Conservation (phyloP, 2,888 invertebrate species). For the Agrenia bidenticulata region DNA sequence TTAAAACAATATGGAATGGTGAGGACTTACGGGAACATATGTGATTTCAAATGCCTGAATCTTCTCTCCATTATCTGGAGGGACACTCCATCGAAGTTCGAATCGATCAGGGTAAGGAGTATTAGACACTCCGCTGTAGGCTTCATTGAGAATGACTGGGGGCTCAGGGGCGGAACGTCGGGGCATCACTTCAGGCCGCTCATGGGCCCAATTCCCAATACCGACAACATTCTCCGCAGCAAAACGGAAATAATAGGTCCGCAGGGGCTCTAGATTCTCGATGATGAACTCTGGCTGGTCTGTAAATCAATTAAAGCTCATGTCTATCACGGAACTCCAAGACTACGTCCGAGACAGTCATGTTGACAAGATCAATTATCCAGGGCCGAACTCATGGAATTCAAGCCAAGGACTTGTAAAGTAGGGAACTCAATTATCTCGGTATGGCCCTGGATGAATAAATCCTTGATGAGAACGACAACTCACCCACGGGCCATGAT, state of each 20-base stretch:
- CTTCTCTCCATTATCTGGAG: slow-evolving; percentile 84
- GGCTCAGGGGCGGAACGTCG: slow-evolving; percentile 74
- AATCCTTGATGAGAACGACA: too few species aligned
- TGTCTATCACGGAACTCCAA: too few species aligned
- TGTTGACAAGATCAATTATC: background rate
- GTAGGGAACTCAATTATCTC: too few species aligned
- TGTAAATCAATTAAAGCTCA: too few species aligned
- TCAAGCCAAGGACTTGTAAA: too few species aligned
- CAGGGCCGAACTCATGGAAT: too few species aligned
- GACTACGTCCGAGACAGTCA: slow-evolving; percentile 1
- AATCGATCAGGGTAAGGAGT: slow-evolving; percentile 75
- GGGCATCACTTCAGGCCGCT: slow-evolving; percentile 70
- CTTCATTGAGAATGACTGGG: slow-evolving; percentile 64
- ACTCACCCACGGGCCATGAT: slow-evolving; percentile 72
- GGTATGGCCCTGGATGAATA: background rate
- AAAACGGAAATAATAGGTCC: slow-evolving; percentile 77
- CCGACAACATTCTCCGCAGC: slow-evolving; percentile 83
- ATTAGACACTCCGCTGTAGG: slow-evolving; percentile 58
- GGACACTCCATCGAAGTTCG: slow-evolving; percentile 80
- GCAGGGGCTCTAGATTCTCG: slow-evolving; percentile 75
- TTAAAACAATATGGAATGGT: too few species aligned
- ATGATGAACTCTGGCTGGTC: slow-evolving; percentile 69
- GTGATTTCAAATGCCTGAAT: slow-evolving; percentile 79
- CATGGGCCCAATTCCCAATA: slow-evolving; percentile 70
- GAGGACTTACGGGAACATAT: slow-evolving; percentile 72